These are phyloP conservation scores for Palaemon carinicauda DNA, from an alignment of 1,140 invertebrate genomes.

Conservation along the genomic window DNA sequence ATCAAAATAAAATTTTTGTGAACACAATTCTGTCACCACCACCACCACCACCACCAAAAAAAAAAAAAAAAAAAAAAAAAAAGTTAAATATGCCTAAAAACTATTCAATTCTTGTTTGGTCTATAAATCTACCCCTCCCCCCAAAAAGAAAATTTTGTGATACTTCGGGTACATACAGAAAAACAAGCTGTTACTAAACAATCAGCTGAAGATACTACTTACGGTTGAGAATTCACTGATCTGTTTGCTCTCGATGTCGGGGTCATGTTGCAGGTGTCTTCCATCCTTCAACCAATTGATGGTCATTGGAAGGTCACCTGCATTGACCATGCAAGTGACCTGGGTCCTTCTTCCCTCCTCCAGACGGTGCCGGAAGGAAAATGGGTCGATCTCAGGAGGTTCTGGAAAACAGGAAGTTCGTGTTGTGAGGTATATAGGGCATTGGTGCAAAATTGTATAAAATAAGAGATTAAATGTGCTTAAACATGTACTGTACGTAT, in stretches of 20 bases:
- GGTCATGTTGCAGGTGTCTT: conserved; percentile 61
- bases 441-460: too few species aligned
- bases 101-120: conserved; percentile 73
- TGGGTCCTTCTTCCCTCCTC: conserved; percentile 62
- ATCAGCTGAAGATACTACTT: neutral
- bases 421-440: neutral
- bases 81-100: conserved; percentile 69
- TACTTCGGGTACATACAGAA: too few species aligned
- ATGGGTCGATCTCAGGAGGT: conserved; percentile 61
- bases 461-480: too few species aligned
- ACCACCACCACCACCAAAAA: neutral
- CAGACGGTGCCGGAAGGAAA: conserved; percentile 59
- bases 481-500: too few species aligned
- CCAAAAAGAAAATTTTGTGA: too few species aligned
- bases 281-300: conserved; percentile 69
- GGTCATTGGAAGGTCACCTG: conserved; percentile 64
- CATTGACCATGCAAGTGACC: conserved; percentile 64
- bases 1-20: too few species aligned
- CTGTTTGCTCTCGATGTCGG: conserved; percentile 52
- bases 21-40: too few species aligned
- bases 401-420: conserved; percentile 53
- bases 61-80: neutral
- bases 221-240: conserved; percentile 54
- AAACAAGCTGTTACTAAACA: too few species aligned
- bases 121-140: too few species aligned